These are phyloP conservation scores for Chlorops oryzae DNA, from an alignment of 1,140 invertebrate genomes.

Conservation along the genomic window DNA sequence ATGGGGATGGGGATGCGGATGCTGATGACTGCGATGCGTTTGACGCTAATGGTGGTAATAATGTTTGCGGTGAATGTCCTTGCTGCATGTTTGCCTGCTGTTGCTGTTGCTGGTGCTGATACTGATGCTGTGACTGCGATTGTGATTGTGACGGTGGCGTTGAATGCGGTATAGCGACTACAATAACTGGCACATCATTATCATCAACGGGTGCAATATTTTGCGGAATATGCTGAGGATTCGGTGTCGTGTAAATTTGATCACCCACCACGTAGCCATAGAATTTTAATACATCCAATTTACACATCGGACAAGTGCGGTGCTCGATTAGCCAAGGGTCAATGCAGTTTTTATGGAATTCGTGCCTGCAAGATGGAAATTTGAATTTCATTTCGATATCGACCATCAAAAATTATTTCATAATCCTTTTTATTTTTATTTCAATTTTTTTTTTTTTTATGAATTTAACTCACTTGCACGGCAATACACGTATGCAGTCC, in stretches of 20 bases:
- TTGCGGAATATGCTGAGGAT: constrained; percentile 30
- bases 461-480: constrained; percentile 68
- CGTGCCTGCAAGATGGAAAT: constrained; percentile 61
- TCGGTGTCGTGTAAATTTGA: constrained; percentile 42
- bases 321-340: constrained; percentile 92
- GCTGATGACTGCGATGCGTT: too few relatives aligned
- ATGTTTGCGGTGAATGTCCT: background rate
- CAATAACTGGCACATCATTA: constrained; percentile 38
- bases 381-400: too few relatives aligned
- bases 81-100: background rate
- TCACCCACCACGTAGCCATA: constrained; percentile 78
- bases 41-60: background rate
- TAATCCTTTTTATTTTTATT: background rate
- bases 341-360: constrained; percentile 90
- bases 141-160: background rate
- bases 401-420: too few relatives aligned
- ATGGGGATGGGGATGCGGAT: background rate
- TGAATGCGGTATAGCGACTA: constrained; percentile 23
- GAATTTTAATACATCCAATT: constrained; percentile 88
- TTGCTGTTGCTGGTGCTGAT: constrained; percentile 3
- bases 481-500: constrained; percentile 76
- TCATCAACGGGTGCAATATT: constrained; percentile 11
- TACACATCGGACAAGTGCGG: constrained; percentile 91
- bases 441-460: too few relatives aligned
- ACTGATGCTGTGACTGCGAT: background rate